Conservation (phyloP, 2,113 vertebrate species). For the Tiliqua scincoides region DNA sequence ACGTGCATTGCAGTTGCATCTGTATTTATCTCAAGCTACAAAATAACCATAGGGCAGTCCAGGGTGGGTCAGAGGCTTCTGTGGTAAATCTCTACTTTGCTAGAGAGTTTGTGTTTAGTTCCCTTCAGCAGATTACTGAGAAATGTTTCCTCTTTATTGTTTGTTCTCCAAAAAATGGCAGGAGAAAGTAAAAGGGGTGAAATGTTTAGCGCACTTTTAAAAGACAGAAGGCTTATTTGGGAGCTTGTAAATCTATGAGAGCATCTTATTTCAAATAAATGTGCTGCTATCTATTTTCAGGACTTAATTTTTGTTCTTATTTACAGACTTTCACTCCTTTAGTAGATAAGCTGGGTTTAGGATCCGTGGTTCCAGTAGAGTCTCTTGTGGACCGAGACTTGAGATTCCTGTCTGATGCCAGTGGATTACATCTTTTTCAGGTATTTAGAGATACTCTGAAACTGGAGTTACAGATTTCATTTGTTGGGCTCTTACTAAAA, state of each 20-base stretch:
- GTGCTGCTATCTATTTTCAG: neutral
- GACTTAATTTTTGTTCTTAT: slow-evolving; percentile 3
- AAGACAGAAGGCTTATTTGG: neutral
- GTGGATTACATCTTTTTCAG: slow-evolving; percentile 90
- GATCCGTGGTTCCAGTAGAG: slow-evolving; percentile 90
- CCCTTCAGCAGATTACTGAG: neutral
- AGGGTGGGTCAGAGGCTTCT: neutral
- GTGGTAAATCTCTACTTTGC: neutral
- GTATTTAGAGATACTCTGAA: slow-evolving; percentile 72
- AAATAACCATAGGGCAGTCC: neutral
- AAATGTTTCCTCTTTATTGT: neutral
- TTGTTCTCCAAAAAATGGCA: neutral
- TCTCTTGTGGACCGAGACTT: slow-evolving; percentile 90
- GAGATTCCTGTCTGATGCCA: slow-evolving; percentile 90
- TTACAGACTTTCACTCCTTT: slow-evolving; percentile 85
- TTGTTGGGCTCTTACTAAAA: neutral
- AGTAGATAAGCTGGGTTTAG: slow-evolving; percentile 93
- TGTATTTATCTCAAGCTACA: neutral
- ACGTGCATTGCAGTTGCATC: neutral
- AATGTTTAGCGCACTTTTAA: neutral
- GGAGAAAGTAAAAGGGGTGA: neutral
- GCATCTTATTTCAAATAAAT: neutral
- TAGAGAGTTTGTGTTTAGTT: neutral
- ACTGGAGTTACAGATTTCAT: slow-evolving; percentile 19
- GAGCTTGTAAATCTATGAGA: neutral